Conservation (phyloP, 2,113 vertebrate species). For the Mobula birostris region DNA sequence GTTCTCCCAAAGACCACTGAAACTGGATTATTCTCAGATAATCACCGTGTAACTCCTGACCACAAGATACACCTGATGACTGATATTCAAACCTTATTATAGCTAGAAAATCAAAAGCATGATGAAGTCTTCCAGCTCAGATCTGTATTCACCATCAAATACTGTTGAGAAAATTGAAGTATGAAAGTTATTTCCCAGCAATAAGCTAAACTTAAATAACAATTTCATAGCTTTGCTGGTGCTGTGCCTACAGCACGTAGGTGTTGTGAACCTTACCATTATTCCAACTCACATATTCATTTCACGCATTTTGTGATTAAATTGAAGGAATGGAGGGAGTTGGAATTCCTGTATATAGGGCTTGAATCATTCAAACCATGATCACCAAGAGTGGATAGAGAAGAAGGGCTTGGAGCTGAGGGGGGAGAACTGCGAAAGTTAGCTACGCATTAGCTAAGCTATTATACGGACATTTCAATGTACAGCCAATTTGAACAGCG, state of each 20-base stretch:
- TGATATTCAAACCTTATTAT: background rate
- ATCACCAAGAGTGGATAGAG: background rate
- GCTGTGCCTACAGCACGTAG: background rate
- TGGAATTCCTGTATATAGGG: background rate
- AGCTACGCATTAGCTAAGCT: too few species aligned
- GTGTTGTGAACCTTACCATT: background rate
- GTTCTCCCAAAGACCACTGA: background rate
- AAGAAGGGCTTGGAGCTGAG: background rate
- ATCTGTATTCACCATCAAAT: background rate
- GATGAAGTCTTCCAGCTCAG: background rate
- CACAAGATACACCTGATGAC: background rate
- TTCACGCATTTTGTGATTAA: background rate
- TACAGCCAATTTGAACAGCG: too few species aligned
- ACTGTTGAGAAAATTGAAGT: background rate
- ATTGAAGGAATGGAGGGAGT: background rate
- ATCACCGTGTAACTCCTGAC: background rate
- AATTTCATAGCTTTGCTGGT: background rate
- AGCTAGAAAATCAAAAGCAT: background rate
- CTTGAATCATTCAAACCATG: background rate
- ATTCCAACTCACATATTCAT: background rate
- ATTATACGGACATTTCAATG: too few species aligned
- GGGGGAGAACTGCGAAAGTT: too few species aligned
- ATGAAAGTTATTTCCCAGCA: background rate
- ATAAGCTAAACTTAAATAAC: background rate
- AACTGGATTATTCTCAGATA: background rate